Percentiles rank a stretch among this genome's conserved stretches.
Conservation (phyloP, 2,888 invertebrate genomes). For the Phyto melanocephala region DNA sequence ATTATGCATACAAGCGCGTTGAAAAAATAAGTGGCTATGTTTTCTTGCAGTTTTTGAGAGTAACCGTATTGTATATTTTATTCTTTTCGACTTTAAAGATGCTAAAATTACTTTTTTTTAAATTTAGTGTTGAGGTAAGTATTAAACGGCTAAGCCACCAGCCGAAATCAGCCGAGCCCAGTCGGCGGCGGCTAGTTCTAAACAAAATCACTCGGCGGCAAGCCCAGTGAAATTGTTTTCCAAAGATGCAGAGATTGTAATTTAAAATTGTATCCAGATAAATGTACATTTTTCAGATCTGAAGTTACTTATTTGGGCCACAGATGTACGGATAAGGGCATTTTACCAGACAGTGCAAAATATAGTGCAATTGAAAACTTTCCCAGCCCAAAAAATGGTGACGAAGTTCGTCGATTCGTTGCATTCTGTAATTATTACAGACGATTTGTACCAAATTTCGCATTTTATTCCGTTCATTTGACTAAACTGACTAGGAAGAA, state of each 20-base stretch:
- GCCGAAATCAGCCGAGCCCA: too few species aligned
- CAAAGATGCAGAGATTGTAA: slow-evolving; percentile 10
- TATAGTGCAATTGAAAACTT: not conserved
- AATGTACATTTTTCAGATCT: not conserved
- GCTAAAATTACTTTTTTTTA: too few species aligned
- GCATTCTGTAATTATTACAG: not conserved
- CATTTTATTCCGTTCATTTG: not conserved
- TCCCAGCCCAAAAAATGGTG: not conserved
- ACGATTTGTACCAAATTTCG: not conserved
- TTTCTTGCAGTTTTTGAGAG: too few species aligned
- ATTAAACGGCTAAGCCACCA: too few species aligned
- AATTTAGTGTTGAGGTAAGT: too few species aligned
- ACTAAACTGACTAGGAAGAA: not conserved
- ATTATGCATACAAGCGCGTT: too few species aligned
- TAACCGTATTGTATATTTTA: too few species aligned
- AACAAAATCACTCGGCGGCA: too few species aligned
- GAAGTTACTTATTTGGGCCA: not conserved
- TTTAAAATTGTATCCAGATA: not conserved
- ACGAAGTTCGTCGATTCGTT: too few species aligned
- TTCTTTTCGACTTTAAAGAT: too few species aligned
- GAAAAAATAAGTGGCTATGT: too few species aligned
- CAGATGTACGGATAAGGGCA: not conserved
- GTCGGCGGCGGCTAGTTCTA: too few species aligned
- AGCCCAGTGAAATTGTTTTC: not conserved
- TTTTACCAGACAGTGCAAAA: not conserved